Conservation (phyloP, 2,113 vertebrate species). For the Neomonachus schauinslandi region DNA sequence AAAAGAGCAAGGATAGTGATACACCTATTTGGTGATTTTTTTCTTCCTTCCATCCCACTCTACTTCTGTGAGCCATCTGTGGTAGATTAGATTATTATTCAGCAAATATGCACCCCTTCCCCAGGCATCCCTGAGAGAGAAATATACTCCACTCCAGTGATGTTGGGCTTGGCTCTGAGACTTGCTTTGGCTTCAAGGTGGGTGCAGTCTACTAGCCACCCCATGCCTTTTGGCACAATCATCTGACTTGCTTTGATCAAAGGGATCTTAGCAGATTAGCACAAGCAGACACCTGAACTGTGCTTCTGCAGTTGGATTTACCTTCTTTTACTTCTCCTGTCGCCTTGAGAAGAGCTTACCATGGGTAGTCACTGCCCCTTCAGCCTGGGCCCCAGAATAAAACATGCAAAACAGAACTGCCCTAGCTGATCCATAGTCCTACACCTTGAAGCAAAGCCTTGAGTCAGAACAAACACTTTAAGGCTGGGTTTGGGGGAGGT, state of each 20-base stretch:
- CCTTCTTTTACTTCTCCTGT: background rate
- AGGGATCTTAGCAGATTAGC: background rate
- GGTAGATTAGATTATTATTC: slow-evolving; percentile 62
- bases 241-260: background rate
- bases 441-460: background rate
- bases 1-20: slow-evolving; percentile 66
- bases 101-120: slow-evolving; percentile 54
- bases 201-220: background rate
- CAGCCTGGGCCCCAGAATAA: background rate
- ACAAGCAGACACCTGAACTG: background rate
- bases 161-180: background rate
- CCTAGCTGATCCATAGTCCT: background rate
- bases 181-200: background rate
- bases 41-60: slow-evolving; percentile 55
- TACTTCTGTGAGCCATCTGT: slow-evolving; percentile 71
- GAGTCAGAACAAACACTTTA: background rate
- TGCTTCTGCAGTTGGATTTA: background rate
- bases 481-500: background rate
- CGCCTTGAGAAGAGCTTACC: background rate
- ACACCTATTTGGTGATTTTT: background rate
- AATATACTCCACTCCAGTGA: background rate
- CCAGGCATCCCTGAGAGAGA: background rate
- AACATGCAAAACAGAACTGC: background rate
- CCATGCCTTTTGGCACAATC: background rate
- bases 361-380: background rate